Evolutionary conservation across 2,888 invertebrate genomes (phyloP), one percentile per base, ranked within the genome.

Genomic region (Carabus problematicus): DNA sequence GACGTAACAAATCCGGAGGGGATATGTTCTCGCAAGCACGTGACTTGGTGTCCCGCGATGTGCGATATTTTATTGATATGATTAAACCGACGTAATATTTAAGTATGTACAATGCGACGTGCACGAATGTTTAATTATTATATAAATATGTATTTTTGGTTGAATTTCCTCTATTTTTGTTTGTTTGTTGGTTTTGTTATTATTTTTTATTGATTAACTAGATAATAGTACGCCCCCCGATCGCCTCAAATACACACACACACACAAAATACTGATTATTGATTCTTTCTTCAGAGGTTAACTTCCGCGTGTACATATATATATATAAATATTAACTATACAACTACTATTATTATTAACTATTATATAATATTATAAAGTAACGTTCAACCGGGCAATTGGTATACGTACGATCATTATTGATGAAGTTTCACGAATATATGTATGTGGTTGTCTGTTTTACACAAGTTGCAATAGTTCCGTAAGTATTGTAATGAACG

Each of bases 391-490:
- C 60, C 60, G 56, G 75, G 76, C 77, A 78, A 18, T 79, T 79
- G 78, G 81, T 82, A 82, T 82, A 82, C 81, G 82, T 81, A 81
- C 29, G 29, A 29, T 29, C 29, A 29, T 29, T 29, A 29, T 3
- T 75, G 79, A 81, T 81, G 80, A 81, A 81, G 81, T 81, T 81
- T 82, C 76, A 78, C 45, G 76, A 81, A 80, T 79, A 79, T 77
- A 79, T 79, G 79, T 80, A 78, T 79, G 81, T 81, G 70, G 64
- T 70, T 64, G 29, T 29, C 29, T 29, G 29, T 29, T 29, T 29
- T 29, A 29, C 29, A 29, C 64, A 59, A 70, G 69, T 69, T 69
- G 49, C 60, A 56, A 62, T 62, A 45, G 61, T 62, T 62, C n/a
- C 14, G 12, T 59, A 56, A 56, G 14, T 29, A 29, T 3, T 29